Conservation (phyloP, 2,888 invertebrate genomes). For the Drosophila mimica region DNA sequence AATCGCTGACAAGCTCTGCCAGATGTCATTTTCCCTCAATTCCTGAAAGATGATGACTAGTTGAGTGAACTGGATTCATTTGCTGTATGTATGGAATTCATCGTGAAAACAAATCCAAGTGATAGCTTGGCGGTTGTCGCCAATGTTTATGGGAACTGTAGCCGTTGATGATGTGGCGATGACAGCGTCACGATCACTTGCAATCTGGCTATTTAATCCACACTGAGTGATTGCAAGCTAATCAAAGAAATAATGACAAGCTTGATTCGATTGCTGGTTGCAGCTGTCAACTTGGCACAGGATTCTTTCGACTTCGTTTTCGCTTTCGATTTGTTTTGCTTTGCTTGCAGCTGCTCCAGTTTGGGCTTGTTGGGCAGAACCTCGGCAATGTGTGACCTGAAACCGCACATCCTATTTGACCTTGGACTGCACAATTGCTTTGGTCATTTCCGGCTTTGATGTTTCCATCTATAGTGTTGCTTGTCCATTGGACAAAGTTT, state of each 20-base stretch:
- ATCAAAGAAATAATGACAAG: conserved; percentile 7
- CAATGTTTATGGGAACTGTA: no score
- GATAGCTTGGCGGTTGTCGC: background rate
- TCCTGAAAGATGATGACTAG: background rate
- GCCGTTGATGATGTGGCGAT: no score
- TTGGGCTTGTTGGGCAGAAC: background rate
- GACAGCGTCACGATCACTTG: conserved; percentile 10
- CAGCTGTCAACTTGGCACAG: background rate
- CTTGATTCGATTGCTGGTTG: background rate
- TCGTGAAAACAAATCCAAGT: background rate
- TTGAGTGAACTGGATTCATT: background rate
- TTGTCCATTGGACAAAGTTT: background rate
- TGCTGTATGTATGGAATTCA: background rate
- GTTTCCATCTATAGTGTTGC: background rate
- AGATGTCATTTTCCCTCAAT: background rate
- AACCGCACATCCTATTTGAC: background rate
- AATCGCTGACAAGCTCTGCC: background rate
- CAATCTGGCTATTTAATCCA: background rate
- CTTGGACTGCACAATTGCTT: background rate
- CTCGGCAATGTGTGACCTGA: background rate
- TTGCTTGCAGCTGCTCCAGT: background rate
- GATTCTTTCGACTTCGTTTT: background rate
- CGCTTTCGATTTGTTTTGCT: background rate
- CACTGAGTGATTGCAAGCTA: background rate
- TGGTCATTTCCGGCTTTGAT: background rate